phyloP scores from a whole-genome alignment of 2,113 vertebrate species.

The Bombycilla garrulus region DNA sequence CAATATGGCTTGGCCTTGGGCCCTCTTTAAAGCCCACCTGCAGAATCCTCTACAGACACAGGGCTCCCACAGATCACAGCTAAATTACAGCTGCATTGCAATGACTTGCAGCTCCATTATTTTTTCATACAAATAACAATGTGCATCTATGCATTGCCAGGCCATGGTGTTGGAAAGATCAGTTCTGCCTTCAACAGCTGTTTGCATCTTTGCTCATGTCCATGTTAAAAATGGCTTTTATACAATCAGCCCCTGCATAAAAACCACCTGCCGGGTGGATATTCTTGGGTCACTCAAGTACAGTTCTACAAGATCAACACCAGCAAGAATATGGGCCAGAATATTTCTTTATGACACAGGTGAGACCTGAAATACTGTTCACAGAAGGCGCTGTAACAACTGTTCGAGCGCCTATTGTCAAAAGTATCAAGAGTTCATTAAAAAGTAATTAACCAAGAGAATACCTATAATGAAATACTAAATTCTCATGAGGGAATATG shows the following conservation, averaged over 20 bases:
- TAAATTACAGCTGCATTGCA: neutral
- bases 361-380: neutral
- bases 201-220: neutral
- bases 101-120: neutral
- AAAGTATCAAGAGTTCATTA: neutral
- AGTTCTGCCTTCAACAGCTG: neutral
- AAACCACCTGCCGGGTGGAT: neutral
- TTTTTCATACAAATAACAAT: neutral
- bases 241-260: neutral
- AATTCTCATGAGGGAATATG: neutral
- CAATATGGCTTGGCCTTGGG: neutral
- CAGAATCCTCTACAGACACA: neutral
- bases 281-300: neutral
- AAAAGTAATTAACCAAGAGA: neutral
- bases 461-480: neutral
- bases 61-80: neutral
- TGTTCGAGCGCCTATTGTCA: neutral
- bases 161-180: neutral
- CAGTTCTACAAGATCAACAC: neutral
- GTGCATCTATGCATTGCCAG: fast-evolving
- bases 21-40: neutral
- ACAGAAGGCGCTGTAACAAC: neutral
- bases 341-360: neutral
- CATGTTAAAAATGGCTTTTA: neutral
- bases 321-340: neutral